These are phyloP conservation scores for Prietella phreatophila DNA, from an alignment of 2,113 vertebrate species.

Conservation along the genomic window DNA sequence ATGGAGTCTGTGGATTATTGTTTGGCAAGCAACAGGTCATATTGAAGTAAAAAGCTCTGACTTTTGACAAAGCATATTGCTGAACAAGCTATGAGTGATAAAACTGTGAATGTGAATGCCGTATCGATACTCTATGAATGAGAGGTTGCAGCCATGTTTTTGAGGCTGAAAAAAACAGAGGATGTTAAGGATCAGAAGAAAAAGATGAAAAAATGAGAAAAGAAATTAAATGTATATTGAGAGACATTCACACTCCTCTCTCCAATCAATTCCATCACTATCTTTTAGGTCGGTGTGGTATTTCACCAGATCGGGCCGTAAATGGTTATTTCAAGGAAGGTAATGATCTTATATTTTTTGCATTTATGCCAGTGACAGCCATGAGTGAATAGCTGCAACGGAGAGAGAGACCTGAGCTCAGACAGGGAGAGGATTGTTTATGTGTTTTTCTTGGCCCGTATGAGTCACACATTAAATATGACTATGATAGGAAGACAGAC, in stretches of 20 bases:
- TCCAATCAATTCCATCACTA: slow-evolving; percentile 33
- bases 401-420: slow-evolving; percentile 18
- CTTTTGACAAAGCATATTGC: slow-evolving; percentile 22
- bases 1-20: slow-evolving; percentile 41
- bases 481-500: slow-evolving; percentile 27
- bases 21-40: slow-evolving; percentile 17
- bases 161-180: neutral
- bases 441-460: slow-evolving; percentile 37
- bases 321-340: slow-evolving; percentile 36
- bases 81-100: neutral
- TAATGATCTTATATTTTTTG: slow-evolving; percentile 52
- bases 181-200: slow-evolving; percentile 40
- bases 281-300: slow-evolving; percentile 24
- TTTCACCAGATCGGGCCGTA: slow-evolving; percentile 41
- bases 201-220: slow-evolving; percentile 26
- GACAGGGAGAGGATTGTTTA: slow-evolving; percentile 27
- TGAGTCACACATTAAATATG: slow-evolving; percentile 33
- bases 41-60: slow-evolving; percentile 13
- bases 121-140: slow-evolving; percentile 12
- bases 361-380: slow-evolving; percentile 46
- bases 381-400: slow-evolving; percentile 26
- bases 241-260: neutral
- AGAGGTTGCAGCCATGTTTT: slow-evolving; percentile 19
- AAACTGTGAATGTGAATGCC: neutral
- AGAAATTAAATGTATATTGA: slow-evolving; percentile 27